Conservation (phyloP, 2,113 vertebrate genomes). For the Hassar affinis region DNA sequence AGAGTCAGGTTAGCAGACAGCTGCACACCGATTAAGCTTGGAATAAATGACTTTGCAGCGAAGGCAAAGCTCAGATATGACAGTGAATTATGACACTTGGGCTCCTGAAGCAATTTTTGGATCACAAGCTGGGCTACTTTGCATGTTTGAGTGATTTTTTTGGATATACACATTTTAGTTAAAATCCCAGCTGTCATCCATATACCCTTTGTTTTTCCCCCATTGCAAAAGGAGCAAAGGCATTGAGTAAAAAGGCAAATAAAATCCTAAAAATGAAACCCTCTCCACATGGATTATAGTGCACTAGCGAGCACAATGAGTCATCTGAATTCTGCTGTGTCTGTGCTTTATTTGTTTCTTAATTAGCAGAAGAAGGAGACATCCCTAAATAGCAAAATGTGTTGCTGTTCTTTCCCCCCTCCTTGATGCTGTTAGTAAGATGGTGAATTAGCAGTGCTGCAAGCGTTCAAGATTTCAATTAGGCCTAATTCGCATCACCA, state of each 20-base stretch:
- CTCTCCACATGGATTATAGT: constrained; percentile 21
- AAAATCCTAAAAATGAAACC: not conserved
- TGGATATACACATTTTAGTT: constrained; percentile 21
- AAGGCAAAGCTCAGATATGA: constrained; percentile 20
- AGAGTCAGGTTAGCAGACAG: constrained; percentile 70
- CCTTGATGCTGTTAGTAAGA: constrained; percentile 66
- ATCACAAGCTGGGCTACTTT: constrained; percentile 14
- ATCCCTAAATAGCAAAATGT: constrained; percentile 70
- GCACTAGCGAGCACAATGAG: not conserved
- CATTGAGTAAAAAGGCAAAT: constrained; percentile 4
- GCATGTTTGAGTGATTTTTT: constrained; percentile 30
- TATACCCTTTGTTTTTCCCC: not conserved
- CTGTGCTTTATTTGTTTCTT: constrained; percentile 66
- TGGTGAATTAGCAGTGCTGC: constrained; percentile 74
- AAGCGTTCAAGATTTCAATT: constrained; percentile 77
- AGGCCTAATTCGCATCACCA: constrained; percentile 70
- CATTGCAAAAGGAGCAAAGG: not conserved
- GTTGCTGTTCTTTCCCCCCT: constrained; percentile 57
- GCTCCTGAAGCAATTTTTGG: constrained; percentile 5
- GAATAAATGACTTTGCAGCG: constrained; percentile 47
- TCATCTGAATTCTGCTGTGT: constrained; percentile 44
- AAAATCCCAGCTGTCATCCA: constrained; percentile 10
- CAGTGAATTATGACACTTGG: constrained; percentile 32
- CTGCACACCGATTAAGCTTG: constrained; percentile 55
- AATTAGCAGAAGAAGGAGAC: constrained; percentile 68